Evolutionary conservation across 2,888 invertebrate genomes (phyloP).

Genomic region (Aleiodes leptofemur): DNA sequence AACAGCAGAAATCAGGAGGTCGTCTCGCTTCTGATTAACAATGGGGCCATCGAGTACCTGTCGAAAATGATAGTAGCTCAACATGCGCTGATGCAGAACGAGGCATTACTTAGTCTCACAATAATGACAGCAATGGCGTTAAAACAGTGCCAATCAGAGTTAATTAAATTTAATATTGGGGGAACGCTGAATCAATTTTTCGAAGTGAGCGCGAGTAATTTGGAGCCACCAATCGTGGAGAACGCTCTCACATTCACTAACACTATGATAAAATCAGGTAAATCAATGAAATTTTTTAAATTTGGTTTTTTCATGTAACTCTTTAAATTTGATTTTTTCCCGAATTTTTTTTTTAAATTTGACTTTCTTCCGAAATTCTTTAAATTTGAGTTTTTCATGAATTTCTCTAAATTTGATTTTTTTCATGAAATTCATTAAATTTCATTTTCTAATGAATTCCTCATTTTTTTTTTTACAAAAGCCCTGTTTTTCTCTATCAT

Average conservation of each 20-base stretch:
- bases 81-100: conserved; percentile 92
- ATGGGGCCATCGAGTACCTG: conserved; percentile 85
- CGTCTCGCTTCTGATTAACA: conserved; percentile 73
- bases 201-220: conserved; percentile 76
- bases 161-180: conserved; percentile 78
- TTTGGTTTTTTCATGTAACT: too few species aligned
- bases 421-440: too few species aligned
- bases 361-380: not conserved
- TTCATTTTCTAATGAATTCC: too few species aligned
- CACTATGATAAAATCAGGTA: conserved; percentile 75
- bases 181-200: conserved; percentile 76
- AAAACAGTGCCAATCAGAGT: conserved; percentile 60
- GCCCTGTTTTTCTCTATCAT: too few species aligned
- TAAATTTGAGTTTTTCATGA: too few species aligned
- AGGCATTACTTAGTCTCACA: conserved; percentile 85
- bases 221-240: conserved; percentile 76
- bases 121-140: conserved; percentile 77
- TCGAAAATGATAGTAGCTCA: conserved; percentile 90
- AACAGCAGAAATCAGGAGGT: conserved; percentile 78
- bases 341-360: too few species aligned
- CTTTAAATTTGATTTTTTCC: too few species aligned
- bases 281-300: not conserved
- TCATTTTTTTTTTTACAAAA: too few species aligned
- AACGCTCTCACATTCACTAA: conserved; percentile 77
- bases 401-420: too few species aligned